These are phyloP conservation scores for Drosophila leontia DNA, from an alignment of 1,140 invertebrate genomes.

Conservation along the genomic window DNA sequence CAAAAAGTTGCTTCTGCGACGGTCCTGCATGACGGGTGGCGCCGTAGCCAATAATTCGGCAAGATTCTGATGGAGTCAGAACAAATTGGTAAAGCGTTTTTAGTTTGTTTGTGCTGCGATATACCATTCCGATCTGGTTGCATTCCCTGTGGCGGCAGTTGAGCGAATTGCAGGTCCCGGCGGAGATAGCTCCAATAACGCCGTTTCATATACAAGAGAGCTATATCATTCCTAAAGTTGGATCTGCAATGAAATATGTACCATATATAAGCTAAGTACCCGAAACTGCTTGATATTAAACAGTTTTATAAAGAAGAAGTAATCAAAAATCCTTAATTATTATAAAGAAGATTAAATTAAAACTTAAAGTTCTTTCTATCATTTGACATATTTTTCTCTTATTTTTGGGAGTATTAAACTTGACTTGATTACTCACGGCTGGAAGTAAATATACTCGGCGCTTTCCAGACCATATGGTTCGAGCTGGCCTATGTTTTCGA, in stretches of 20 bases:
- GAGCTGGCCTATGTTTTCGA: slow-evolving; percentile 50
- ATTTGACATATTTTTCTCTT: slow-evolving; percentile 5
- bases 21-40: slow-evolving; percentile 70
- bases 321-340: too few relatives aligned
- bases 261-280: background rate
- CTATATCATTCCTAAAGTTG: slow-evolving; percentile 79
- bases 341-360: background rate
- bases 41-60: slow-evolving; percentile 80
- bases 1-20: slow-evolving; percentile 61
- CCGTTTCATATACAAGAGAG: slow-evolving; percentile 55
- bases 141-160: slow-evolving; percentile 64
- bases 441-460: slow-evolving; percentile 77
- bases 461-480: slow-evolving; percentile 62
- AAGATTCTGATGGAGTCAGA: slow-evolving; percentile 38
- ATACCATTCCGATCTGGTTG: slow-evolving; percentile 64
- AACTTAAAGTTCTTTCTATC: background rate
- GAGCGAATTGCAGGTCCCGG: slow-evolving; percentile 49
- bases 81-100: background rate
- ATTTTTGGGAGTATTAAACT: slow-evolving; percentile 38
- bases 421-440: slow-evolving; percentile 67
- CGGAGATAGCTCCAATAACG: slow-evolving; percentile 30
- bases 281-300: too few relatives aligned
- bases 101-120: background rate
- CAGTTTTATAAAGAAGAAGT: too few relatives aligned
- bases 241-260: slow-evolving; percentile 36